phyloP scores from a whole-genome alignment of 2,888 invertebrate species.

The Gastracanthus pulcherrimus region DNA sequence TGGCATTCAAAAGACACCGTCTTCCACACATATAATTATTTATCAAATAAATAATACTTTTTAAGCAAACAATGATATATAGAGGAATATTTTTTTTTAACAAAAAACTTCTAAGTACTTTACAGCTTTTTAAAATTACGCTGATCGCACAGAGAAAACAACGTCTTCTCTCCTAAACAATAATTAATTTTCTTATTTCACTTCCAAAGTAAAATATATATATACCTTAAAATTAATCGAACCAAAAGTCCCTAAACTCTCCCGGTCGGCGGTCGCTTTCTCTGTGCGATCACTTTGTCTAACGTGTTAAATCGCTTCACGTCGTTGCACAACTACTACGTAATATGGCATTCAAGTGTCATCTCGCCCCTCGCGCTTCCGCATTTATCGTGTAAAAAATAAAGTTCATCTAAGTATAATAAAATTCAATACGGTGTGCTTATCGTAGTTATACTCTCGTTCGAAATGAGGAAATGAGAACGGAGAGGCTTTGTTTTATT shows the following conservation, averaged over 20 bases:
- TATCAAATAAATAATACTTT: constrained; percentile 50
- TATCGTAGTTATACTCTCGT: constrained; percentile 33
- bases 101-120: constrained; percentile 37
- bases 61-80: constrained; percentile 25
- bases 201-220: background rate
- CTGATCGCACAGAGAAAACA: constrained; percentile 23
- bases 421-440: constrained; percentile 10
- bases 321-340: background rate
- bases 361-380: too few species aligned
- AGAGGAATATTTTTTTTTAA: constrained; percentile 5
- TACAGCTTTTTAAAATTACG: background rate
- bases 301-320: background rate
- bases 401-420: constrained; percentile 44
- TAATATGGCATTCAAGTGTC: constrained; percentile 48
- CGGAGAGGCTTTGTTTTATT: background rate
- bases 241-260: background rate
- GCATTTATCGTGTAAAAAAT: constrained; percentile 44
- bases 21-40: constrained; percentile 9
- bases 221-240: background rate
- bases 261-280: constrained; percentile 37
- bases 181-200: background rate
- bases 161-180: too few species aligned
- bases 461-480: constrained; percentile 23
- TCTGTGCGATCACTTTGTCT: background rate
- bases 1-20: constrained; percentile 6